phyloP scores from a whole-genome alignment of 2,797 vertebrate genomes.

The Mormyrus proboscirostris region DNA sequence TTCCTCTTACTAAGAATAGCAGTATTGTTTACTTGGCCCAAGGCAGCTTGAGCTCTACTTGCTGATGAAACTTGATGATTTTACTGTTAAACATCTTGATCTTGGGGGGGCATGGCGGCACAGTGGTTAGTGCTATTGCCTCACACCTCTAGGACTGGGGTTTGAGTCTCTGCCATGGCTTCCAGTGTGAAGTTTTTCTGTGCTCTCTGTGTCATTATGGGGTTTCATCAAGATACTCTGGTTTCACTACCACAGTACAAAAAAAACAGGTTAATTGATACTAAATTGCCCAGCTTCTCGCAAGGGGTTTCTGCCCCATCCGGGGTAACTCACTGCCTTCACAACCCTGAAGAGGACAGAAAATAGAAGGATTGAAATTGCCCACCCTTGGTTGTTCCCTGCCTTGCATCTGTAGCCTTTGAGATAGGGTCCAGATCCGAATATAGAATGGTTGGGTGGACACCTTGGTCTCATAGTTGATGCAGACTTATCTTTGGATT shows the following conservation, averaged over 20 bases:
- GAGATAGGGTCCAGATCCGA: background rate
- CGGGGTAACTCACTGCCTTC: background rate
- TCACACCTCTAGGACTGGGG: background rate
- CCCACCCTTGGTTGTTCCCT: background rate
- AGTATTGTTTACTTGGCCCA: background rate
- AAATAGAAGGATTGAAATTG: background rate
- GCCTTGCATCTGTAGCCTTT: background rate
- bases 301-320: background rate
- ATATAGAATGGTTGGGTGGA: background rate
- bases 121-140: background rate
- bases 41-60: background rate
- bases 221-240: background rate
- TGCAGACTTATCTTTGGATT: background rate
- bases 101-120: background rate
- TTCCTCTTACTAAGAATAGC: background rate
- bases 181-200: background rate
- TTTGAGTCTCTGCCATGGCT: background rate
- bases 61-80: background rate
- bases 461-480: background rate
- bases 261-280: background rate
- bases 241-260: background rate
- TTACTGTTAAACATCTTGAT: background rate
- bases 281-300: background rate
- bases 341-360: background rate
- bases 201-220: background rate